Evolutionary conservation across 2,888 invertebrate species (phyloP).

Genomic region (Koerneria pararmatus): DNA sequence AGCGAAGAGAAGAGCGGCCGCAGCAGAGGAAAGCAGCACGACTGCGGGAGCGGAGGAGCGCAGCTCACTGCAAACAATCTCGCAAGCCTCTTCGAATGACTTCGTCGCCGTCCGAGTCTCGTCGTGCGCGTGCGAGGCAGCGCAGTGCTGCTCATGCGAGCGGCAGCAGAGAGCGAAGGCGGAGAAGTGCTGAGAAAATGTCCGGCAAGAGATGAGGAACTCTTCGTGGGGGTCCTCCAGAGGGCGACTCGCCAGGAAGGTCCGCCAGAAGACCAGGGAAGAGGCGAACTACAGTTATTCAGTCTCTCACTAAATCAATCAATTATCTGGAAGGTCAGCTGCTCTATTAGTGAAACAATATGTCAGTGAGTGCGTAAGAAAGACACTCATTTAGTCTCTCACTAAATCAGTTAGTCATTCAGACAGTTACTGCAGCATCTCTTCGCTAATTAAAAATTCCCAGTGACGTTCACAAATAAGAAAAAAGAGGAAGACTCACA

Average conservation of each 20-base stretch:
- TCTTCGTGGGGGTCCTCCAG: slow-evolving; percentile 36
- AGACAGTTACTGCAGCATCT: too few species aligned
- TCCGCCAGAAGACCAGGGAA: slow-evolving; percentile 31
- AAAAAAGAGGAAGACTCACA: too few species aligned
- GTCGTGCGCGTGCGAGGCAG: neutral
- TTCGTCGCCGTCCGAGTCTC: neutral
- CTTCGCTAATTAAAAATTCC: too few species aligned
- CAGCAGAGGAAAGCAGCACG: slow-evolving; percentile 24
- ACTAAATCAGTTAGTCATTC: too few species aligned
- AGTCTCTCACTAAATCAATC: too few species aligned
- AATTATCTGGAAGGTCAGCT: too few species aligned
- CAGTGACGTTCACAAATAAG: too few species aligned
- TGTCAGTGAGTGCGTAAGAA: too few species aligned
- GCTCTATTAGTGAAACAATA: too few species aligned
- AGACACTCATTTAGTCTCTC: too few species aligned
- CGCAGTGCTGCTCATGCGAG: slow-evolving; percentile 8
- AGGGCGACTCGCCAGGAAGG: slow-evolving; percentile 34
- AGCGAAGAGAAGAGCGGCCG: slow-evolving; percentile 41
- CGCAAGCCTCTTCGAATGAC: too few species aligned
- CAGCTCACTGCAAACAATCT: neutral
- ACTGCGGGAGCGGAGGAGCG: slow-evolving; percentile 1
- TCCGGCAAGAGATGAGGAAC: slow-evolving; percentile 11
- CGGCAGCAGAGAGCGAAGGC: slow-evolving; percentile 36
- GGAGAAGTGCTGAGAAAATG: slow-evolving; percentile 42
- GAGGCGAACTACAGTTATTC: slow-evolving; percentile 14